phyloP scores from a whole-genome alignment of 2,888 invertebrate species.

The Leistus spinibarbis region DNA sequence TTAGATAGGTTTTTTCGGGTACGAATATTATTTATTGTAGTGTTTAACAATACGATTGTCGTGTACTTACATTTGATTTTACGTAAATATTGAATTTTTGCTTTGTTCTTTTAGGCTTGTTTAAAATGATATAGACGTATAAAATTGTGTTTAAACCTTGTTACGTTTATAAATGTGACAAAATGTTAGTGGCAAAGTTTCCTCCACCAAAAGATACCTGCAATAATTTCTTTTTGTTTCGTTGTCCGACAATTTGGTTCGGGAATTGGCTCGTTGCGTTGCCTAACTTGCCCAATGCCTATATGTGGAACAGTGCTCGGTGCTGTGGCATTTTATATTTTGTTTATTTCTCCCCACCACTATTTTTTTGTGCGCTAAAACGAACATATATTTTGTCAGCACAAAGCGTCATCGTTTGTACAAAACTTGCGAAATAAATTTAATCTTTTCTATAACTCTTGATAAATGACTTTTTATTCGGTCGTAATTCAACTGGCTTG shows the following conservation, averaged over 20 bases:
- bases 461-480: conserved; percentile 24
- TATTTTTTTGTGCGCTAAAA: conserved; percentile 10
- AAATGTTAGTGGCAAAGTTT: neutral
- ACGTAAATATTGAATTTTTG: no score
- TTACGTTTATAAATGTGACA: no score
- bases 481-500: conserved; percentile 1
- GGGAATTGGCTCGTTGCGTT: conserved; percentile 3
- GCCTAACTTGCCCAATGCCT: neutral
- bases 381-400: conserved; percentile 19
- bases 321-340: neutral
- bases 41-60: no score
- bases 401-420: conserved; percentile 22
- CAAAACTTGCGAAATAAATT: conserved; percentile 29
- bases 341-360: conserved; percentile 1
- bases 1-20: no score
- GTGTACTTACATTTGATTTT: no score
- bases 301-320: conserved; percentile 10
- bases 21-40: no score
- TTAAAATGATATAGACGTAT: no score
- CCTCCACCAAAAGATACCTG: conserved; percentile 4
- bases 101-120: no score
- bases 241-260: conserved; percentile 8
- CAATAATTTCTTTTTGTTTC: conserved; percentile 35
- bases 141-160: no score
- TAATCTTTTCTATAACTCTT: conserved; percentile 35